A percentile compares a stretch with the other conserved stretches of the same genome.
Evolutionary conservation across 1,140 invertebrate genomes (phyloP).

Genomic region (Diabrotica virgifera): DNA sequence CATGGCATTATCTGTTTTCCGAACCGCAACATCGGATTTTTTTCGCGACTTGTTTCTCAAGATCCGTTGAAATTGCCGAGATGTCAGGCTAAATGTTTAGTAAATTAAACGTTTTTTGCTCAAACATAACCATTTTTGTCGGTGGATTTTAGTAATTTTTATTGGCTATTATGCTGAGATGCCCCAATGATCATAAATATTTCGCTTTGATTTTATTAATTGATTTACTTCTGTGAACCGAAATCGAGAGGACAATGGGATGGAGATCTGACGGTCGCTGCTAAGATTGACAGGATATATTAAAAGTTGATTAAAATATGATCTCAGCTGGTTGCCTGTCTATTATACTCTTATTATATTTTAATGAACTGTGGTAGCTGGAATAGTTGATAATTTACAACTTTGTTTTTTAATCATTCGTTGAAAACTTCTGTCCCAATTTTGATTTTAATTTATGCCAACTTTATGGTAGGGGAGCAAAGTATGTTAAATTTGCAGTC

Average conservation of each 20-base stretch:
- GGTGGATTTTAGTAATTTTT: constrained; percentile 6
- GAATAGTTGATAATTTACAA: too few species aligned
- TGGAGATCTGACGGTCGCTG: too few species aligned
- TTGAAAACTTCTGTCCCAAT: too few species aligned
- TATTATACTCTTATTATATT: too few species aligned
- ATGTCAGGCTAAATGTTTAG: constrained; percentile 11
- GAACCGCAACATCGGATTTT: too few species aligned
- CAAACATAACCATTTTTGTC: constrained; percentile 7
- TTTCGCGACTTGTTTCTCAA: constrained; percentile 5
- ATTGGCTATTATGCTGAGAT: constrained; percentile 9
- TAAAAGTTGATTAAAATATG: constrained; percentile 6
- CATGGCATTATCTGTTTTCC: too few species aligned
- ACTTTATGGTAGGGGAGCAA: too few species aligned
- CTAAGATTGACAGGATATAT: constrained; percentile 15
- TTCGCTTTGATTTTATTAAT: constrained; percentile 17
- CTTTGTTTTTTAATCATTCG: too few species aligned
- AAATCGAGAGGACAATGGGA: not conserved
- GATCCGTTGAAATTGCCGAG: constrained; percentile 10
- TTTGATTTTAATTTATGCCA: too few species aligned
- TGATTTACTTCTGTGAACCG: constrained; percentile 13
- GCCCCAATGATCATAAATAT: constrained; percentile 8
- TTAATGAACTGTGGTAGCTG: too few species aligned
- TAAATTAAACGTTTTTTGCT: constrained; percentile 14
- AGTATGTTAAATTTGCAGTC: too few species aligned
- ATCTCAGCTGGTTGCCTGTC: not conserved